These are phyloP conservation scores for Rhinoderma darwinii DNA, from an alignment of 2,113 vertebrate species.

Conservation along the genomic window DNA sequence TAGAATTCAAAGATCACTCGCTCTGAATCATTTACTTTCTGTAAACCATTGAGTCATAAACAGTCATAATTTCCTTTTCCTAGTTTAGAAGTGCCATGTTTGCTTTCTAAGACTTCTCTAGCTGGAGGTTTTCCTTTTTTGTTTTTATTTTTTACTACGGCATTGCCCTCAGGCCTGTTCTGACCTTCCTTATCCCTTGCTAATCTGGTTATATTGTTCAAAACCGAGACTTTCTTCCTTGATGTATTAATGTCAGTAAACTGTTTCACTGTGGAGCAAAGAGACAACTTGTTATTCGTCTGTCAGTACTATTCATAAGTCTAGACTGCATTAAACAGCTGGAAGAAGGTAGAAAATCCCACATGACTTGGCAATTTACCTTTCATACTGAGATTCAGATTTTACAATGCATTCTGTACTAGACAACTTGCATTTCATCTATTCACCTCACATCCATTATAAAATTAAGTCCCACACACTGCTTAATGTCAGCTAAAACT, in stretches of 20 bases:
- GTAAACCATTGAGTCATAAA: constrained; percentile 41
- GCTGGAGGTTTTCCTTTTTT: constrained; percentile 38
- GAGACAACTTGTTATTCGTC: constrained; percentile 2
- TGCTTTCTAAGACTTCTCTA: constrained; percentile 37
- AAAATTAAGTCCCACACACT: constrained; percentile 30
- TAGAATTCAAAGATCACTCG: constrained; percentile 27
- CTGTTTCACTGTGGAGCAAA: background rate
- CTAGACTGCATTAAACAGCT: constrained; percentile 55
- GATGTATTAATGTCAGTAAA: constrained; percentile 22
- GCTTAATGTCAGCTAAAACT: constrained; percentile 26
- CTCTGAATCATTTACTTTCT: constrained; percentile 20
- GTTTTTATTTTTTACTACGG: constrained; percentile 20
- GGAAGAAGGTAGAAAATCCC: constrained; percentile 32
- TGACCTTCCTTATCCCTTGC: constrained; percentile 49
- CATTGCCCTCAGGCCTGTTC: constrained; percentile 32
- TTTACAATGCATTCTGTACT: constrained; percentile 33
- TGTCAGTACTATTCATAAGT: background rate
- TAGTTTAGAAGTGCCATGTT: background rate
- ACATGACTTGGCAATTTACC: constrained; percentile 44
- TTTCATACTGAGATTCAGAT: constrained; percentile 18
- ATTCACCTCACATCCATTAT: constrained; percentile 32
- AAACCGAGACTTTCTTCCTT: constrained; percentile 37
- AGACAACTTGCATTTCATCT: constrained; percentile 15
- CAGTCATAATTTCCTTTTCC: constrained; percentile 33
- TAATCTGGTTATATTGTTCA: constrained; percentile 50